Evolutionary conservation across 2,113 vertebrate species (phyloP), one percentile per base, ranked within the genome.

Genomic region (Sakesphorus luctuosus): DNA sequence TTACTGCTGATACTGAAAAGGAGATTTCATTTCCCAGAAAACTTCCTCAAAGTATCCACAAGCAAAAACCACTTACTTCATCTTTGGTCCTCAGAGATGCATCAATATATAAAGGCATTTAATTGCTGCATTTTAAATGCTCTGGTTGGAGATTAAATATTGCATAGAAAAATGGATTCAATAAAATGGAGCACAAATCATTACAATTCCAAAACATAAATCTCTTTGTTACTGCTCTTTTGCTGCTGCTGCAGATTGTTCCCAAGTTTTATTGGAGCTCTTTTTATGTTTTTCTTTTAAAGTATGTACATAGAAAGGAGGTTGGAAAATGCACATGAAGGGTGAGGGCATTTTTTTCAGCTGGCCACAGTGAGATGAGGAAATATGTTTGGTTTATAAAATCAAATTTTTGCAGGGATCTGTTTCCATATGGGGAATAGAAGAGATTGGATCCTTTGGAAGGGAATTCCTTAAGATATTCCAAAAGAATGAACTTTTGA

Each of bases 71-170:
- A 66, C 68, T 91, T 73, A 68, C 77, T 79, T 82, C 66, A 43
- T 75, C 69, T 84, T 84, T 69, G 66, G 49, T 86, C 84, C 81
- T 87, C 74, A 76, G 84, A 95, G 89, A 91, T 72, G 47, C 84
- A 92, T 91, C 91, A 87, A 89, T 52, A 56, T 72, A 79, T 79
- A 92, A 94, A 92, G 74, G 66, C 84, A 93, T 50, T 96, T 90
- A 96, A 93, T 84, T 94, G 93, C 84, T 81, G 68, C 17, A 89
- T 89, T 93, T 97, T 87, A 94, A 95, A 89, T 43, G 31, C 44
- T 76, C 61, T 65, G 52, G 47, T 90, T 55, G 28, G 59, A 93
- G 80, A 89, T 89, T 84, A 94, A 96, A 91, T 87, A 96, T 78
- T 75, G 31, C 84, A 84, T 18, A 71, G 83, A 56, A 93, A 92